Conservation (phyloP, 2,113 vertebrate species). For the Calonectris borealis region DNA sequence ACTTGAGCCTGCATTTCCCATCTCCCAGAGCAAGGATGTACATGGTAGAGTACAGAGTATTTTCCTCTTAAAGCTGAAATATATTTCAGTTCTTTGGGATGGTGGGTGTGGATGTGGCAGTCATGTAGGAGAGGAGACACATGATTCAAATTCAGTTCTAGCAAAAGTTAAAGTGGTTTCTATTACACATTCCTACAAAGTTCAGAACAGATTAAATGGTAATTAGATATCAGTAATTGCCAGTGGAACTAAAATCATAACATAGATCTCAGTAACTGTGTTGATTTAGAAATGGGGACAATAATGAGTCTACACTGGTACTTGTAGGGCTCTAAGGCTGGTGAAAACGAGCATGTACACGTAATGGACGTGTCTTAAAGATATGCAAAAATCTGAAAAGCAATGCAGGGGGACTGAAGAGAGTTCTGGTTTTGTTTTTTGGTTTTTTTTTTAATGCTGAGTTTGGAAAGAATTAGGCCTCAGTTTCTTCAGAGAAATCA, state of each 20-base stretch:
- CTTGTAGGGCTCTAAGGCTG: neutral
- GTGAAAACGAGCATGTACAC: neutral
- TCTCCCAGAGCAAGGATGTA: neutral
- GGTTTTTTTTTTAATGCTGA: neutral
- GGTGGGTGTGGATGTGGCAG: neutral
- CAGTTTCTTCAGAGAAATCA: slow-evolving; percentile 11
- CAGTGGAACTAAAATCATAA: neutral
- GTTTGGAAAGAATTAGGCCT: slow-evolving; percentile 29
- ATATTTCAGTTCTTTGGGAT: neutral
- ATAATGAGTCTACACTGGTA: neutral
- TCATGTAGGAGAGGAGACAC: neutral
- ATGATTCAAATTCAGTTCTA: neutral
- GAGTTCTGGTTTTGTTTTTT: neutral
- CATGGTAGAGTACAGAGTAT: neutral
- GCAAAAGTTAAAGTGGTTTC: slow-evolving; percentile 1
- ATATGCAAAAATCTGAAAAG: neutral
- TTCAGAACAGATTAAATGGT: slow-evolving; percentile 20
- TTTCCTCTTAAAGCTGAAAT: neutral
- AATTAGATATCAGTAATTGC: slow-evolving; percentile 35
- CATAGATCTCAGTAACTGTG: neutral
- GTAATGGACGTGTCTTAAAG: neutral
- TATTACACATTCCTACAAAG: slow-evolving; percentile 26
- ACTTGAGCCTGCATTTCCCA: neutral
- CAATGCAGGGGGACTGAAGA: neutral
- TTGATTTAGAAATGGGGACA: neutral